Evolutionary conservation across 1,140 invertebrate species (phyloP), one percentile per base, ranked within the genome.

Genomic region (Drosophila sp.): DNA sequence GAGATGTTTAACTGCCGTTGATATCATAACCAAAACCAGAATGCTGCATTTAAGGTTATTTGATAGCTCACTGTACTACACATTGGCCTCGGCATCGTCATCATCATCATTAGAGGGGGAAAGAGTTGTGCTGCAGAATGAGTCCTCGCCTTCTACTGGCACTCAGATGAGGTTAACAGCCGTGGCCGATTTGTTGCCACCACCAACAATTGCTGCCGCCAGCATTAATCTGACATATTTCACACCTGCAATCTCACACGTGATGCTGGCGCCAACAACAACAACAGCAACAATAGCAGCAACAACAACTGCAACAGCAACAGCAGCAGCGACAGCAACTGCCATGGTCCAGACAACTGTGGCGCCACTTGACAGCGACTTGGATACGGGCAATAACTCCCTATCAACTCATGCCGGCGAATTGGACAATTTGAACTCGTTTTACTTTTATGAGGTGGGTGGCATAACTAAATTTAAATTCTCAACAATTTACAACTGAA

Each of bases 371-470:
- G 70, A 62, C 66, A 72, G 66, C 68, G 83, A 86, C 66, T 76
- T 83, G 38, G 76, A 73, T 61, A 58, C 33, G 33, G 61, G 60
- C 44, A 58, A 61, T 65, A 86, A 83, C 55, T 57, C 72, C 25
- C 69, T 76, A 23, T 60, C 60, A 33, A 61, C 61, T 4, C 68
- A 83, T 70, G 62, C 72, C 10, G 76, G 63, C 41, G 84, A 87
- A 56, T 44, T 86, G 64, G 87, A 90, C 69, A 87, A 90, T 72
- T 71, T 90, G 54, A 90, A 90, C 75, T 90, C 89, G 30, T 90
- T 90, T 68, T 90, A 87, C 73, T 90, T 90, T 71, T 90, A 89
- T 65, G 83, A 90, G 87, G 87, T 90, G 70, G 33, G 83, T 82
- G 32, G 0, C 8, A 69, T 7, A 27, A 32, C 40, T 64, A 66